Evolutionary conservation across 2,888 invertebrate genomes (phyloP), one percentile per base, ranked within the genome.

Genomic region (Rhyacophila evoluta): DNA sequence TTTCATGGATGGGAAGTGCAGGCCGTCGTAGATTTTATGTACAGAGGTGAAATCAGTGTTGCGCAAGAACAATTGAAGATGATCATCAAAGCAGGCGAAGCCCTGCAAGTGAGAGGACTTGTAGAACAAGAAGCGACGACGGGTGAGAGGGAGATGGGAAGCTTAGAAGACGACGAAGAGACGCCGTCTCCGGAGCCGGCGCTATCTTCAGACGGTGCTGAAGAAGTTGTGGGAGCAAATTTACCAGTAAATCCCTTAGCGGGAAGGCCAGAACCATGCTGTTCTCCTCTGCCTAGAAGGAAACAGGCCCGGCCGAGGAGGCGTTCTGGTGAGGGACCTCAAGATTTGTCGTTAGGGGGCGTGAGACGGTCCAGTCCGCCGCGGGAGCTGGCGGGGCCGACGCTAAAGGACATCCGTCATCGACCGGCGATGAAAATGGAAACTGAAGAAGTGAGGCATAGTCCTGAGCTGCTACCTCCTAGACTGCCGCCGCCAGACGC

Each of bases 11-110:
- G 95, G 93, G 96, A 97, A 85, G 94, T 97, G 81, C 95, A 95
- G 84, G 95, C 96, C 37, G 94, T 97, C 81, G 94, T 97, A 81
- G 95, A 96, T 88, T 97, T 97, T 85, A 97, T 97, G 96, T 97
- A 97, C 88, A 94, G 95, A 83, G 97, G 97, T 39, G 96, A 97
- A 89, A 96, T 97, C 84, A 95, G 95, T 83, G 96, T 97, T 74
- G 93, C 94, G 5, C 95, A 96, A 84, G 95, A 96, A 85, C 95
- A 96, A 82, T 89, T 97, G 28, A 93, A 94, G 77, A 94, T 93
- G 10, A 91, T 97, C 83, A 95, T 97, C 84, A 94, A 95, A 84
- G 96, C 96, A 1, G 97, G 97, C 0, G 96, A 97, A 85, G 95
- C 95, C 74, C 89, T 97, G 81, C 96, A 97, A 86, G 94, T 96